Base-by-base conservation (phyloP, 37 sponge, comb jelly and placozoan species). In the Mnemiopsis leidyi region DNA sequence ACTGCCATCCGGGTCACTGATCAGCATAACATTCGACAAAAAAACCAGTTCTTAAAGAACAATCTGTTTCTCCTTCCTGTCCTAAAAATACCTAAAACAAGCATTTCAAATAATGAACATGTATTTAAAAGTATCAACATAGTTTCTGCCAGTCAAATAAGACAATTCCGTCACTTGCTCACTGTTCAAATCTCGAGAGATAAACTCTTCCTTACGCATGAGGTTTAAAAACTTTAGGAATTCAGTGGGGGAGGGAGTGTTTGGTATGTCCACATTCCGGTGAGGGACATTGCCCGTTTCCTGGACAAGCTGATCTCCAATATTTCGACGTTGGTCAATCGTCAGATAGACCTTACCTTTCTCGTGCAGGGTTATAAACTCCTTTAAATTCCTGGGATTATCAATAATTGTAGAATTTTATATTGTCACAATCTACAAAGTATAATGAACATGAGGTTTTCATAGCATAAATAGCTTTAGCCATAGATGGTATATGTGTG, bases 41-140 rank as follows among this genome's bases (percentile, higher is more conserved):
- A n/a, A n/a, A n/a, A n/a, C n/a, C n/a, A n/a, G n/a, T n/a, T n/a
- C n/a, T n/a, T n/a, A n/a, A n/a, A n/a, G n/a, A n/a, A n/a, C n/a
- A n/a, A n/a, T n/a, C n/a, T n/a, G n/a, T n/a, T n/a, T n/a, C n/a
- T n/a, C n/a, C n/a, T n/a, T n/a, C n/a, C n/a, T n/a, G n/a, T n/a
- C n/a, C n/a, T n/a, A n/a, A n/a, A n/a, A n/a, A n/a, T n/a, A n/a
- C n/a, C n/a, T n/a, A n/a, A n/a, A n/a, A n/a, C 68, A 67, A 67
- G 68, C 23, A 36, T 85, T 33, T 32, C 28, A 85, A 85, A 33
- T 32, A 39, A 85, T 40, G 61, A 23, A 40, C 61, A 85, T 71
- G 75, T 85, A 85, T 85, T 85, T 85, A 26, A 28, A 40, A 3
- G 90, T 85, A 85, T 85, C 90, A 39, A 29, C 38, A 33, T 85